These are phyloP conservation scores for Penaeus chinensis DNA, from an alignment of 1,140 invertebrate species.

Conservation along the genomic window DNA sequence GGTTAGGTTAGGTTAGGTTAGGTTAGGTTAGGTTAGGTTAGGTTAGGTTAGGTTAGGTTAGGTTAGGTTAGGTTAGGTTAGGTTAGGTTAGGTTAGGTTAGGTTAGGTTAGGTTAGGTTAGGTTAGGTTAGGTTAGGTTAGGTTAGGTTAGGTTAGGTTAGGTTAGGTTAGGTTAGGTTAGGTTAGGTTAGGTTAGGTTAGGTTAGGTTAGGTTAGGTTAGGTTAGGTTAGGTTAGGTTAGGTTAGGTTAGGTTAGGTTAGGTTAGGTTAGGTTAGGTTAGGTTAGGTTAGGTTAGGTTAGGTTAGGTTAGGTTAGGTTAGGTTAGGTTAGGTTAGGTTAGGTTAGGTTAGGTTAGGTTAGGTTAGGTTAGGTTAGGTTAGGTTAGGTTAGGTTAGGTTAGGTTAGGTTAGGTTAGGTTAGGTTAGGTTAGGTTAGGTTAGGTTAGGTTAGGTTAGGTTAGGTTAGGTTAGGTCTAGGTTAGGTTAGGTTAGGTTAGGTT, in stretches of 20 bases:
- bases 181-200: conserved; percentile 10
- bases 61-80: background rate
- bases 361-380: conserved; percentile 10
- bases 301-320: conserved; percentile 10
- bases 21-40: conserved; percentile 10
- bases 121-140: conserved; percentile 10
- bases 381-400: conserved; percentile 5
- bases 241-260: conserved; percentile 10
- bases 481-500: conserved; percentile 10
- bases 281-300: background rate
- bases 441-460: conserved; percentile 10
- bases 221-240: background rate
- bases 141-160: conserved; percentile 5
- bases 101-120: conserved; percentile 5
- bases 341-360: conserved; percentile 10
- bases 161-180: conserved; percentile 10
- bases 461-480: too few species aligned
- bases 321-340: background rate
- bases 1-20: conserved; percentile 11
- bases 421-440: conserved; percentile 10
- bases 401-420: background rate
- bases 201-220: background rate
- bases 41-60: conserved; percentile 5
- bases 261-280: background rate
- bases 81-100: background rate